Base-by-base conservation (phyloP, 2,888 invertebrate species). In the Ephialtes manifestator region DNA sequence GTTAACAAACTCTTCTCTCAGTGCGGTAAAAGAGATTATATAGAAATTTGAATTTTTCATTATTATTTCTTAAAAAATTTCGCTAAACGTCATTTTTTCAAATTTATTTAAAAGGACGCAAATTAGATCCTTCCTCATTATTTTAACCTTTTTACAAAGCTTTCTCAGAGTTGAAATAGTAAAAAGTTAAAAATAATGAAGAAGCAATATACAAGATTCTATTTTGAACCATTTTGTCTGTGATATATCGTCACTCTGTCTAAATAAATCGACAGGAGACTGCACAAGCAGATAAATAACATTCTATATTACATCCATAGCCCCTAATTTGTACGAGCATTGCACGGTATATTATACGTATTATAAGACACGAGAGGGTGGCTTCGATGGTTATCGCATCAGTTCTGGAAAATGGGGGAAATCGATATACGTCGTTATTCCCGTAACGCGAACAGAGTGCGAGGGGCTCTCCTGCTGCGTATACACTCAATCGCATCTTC, bases 381-480 rank as follows among this genome's bases (percentile, higher is more conserved):
- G 68, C 60, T 43, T 58, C 43, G 80, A 83, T 77, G 72, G 76
- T 83, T 85, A 80, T 85, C 85, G 46, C 67, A 83, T 76, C 83
- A 68, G 83, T 72, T 20, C 31, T 80, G 83, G 83, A 80, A 82
- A 82, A 83, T 80, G 70, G 78, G 60, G 68, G 65, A 74, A 82
- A 85, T 85, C 84, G 84, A 85, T 81, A 79, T 75, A 78, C 72
- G 77, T 81, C 72, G 82, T 82, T 85, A 82, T 79, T 65, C 72
- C 67, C 51, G 71, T 72, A 77, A 71, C 39, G 70, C 76, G 43
- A 35, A 48, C 24, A 11, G 78, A 31, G 55, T 11, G 43, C n/a
- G 55, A 70, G 20, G 5, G 48, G 65, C 18, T 35, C 1, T 53
- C 20, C 53, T 53, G 20, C 53, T 28, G 28, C 7, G n/a, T 39